Evolutionary conservation across 2,888 invertebrate genomes (phyloP), one percentile per base, ranked within the genome.

Genomic region (Dascillus cervinus): DNA sequence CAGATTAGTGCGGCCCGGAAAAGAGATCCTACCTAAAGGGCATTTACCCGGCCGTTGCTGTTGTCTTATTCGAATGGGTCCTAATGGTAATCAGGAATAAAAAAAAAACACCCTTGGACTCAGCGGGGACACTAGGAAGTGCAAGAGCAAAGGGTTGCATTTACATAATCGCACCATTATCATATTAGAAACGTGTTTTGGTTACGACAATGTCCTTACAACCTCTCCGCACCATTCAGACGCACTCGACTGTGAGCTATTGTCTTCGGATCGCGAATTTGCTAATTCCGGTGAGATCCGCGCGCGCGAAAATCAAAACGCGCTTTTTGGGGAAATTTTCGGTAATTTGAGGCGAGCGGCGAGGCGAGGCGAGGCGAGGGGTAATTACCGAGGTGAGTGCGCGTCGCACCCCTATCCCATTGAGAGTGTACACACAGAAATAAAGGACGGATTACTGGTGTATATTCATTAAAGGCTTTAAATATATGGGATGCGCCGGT

Each of bases 121-220:
- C 29, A 26, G 29, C 31, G 27, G 32, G 37, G 32, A 34, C 32
- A 30, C 41, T 32, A 34, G 31, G 30, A 31, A 30, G 35, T 31
- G 35, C 34, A 47, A 41, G n/a, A n/a, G 41, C 32, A 43, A 53
- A 46, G 52, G 53, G 49, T 49, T 47, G 38, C 35, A 57, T 59
- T 51, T 56, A 47, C 57, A 59, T 59, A 59, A 59, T 59, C 59
- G 54, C 41, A 43, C 49, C 45, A 55, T 56, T 56, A 55, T 52
- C 56, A 52, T 55, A 54, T 52, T 43, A 37, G 44, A 41, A 48
- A 47, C 45, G 42, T 53, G 53, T 55, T 55, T 55, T 54, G 53
- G 53, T 53, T 52, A 52, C 33, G 26, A 41, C 43, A 41, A 43
- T 43, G 38, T 37, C 26, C 31, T 40, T 39, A 39, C 39, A 36